Evolutionary conservation across 1,140 invertebrate species (phyloP), one percentile per base, ranked within the genome.

Genomic region (Meloidogyne chitwoodi): DNA sequence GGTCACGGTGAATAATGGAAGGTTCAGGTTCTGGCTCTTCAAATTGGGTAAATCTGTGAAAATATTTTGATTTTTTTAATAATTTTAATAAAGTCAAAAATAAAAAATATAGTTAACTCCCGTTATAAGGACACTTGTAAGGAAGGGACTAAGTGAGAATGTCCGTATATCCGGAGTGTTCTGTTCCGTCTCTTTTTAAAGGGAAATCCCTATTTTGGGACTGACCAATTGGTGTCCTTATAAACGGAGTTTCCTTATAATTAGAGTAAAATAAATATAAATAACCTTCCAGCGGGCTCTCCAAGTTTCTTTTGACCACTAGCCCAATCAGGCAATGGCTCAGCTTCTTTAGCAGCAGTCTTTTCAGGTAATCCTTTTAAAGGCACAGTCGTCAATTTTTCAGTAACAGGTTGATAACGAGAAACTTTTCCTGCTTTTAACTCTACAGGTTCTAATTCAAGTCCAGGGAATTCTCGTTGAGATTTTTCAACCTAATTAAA

Each of bases 371-470:
- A 63, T 62, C 64, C 72, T 1, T 67, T 41, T 6, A 81, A 75
- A 41, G 76, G 63, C 27, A 87, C 84, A 56, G 73, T 73, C 26
- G 82, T 80, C 79, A 86, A 72, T 34, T 83, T 79, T 70, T 86
- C 85, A 0, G 63, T 64, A 24, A 75, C 75, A 31, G 84, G 81
- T 65, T 83, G 68, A 64, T 84, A 87, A 34, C 79, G 79, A 41
- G 81, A 72, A 44, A 87, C 74, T 70, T 83, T 74, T 65, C 85
- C 85, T 38, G 85, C 79, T 74, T 86, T 86, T 26, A 86, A 70
- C 5, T 71, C 41, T 24, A 86, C 85, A 19, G 79, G 72, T 64
- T 86, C 84, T 34, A 86, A 65, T 68, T 85, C 80, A 72, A 86
- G 68, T 26, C 79, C 81, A 34, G 79, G 79, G 74, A 85, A 86